phyloP scores from a whole-genome alignment of 1,140 invertebrate genomes.

The Nautilus pompilius region DNA sequence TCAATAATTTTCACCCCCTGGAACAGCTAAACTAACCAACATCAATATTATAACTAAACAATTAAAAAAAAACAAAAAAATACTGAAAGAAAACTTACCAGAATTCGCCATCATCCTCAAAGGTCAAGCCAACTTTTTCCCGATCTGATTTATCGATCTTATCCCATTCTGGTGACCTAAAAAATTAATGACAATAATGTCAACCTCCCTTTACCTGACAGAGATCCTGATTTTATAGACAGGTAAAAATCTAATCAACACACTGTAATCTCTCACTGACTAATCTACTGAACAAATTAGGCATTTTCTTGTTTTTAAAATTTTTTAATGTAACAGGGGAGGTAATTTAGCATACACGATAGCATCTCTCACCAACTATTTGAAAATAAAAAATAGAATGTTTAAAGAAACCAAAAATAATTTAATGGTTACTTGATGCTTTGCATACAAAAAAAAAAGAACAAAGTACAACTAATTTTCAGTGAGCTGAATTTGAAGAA shows the following conservation, averaged over 20 bases:
- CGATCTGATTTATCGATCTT: constrained; percentile 87
- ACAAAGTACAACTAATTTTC: too few species aligned
- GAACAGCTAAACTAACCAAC: neutral
- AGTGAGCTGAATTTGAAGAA: too few species aligned
- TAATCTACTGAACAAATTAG: too few species aligned
- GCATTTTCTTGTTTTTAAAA: too few species aligned
- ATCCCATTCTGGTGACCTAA: constrained; percentile 77
- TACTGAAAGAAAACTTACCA: constrained; percentile 63
- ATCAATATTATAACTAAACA: neutral
- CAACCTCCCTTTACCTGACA: neutral
- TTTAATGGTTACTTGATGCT: too few species aligned
- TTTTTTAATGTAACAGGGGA: too few species aligned
- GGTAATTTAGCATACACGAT: too few species aligned
- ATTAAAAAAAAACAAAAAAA: constrained; percentile 1
- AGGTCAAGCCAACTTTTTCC: constrained; percentile 83
- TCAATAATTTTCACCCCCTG: neutral
- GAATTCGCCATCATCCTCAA: constrained; percentile 96
- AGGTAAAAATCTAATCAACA: neutral
- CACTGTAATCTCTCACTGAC: neutral
- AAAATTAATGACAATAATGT: neutral
- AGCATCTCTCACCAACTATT: too few species aligned
- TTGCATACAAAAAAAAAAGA: too few species aligned
- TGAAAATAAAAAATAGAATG: too few species aligned
- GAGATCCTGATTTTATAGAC: neutral
- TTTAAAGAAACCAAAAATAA: too few species aligned